phyloP scores from a whole-genome alignment of 1,140 invertebrate genomes.

The Tachypleus tridentatus region DNA sequence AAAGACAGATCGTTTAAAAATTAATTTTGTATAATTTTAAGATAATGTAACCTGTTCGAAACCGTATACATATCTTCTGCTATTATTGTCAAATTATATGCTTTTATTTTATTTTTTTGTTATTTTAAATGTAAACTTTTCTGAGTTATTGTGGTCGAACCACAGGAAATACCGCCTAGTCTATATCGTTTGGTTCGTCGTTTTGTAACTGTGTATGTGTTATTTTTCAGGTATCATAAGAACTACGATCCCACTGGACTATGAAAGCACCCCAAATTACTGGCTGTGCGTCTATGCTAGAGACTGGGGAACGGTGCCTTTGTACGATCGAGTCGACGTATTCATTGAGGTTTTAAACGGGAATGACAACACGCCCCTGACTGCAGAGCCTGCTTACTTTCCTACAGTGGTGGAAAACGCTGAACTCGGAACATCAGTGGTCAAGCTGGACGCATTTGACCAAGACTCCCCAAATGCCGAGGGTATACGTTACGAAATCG shows the following conservation, averaged over 20 bases:
- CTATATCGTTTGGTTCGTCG: constrained; percentile 3
- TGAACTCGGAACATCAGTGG: constrained; percentile 53
- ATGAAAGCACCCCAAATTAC: constrained; percentile 72
- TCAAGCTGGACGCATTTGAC: constrained; percentile 58
- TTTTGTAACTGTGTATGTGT: constrained; percentile 15
- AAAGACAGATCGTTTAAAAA: too few species aligned
- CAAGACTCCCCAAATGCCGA: constrained; percentile 37
- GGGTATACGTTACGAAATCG: constrained; percentile 63
- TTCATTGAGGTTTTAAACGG: constrained; percentile 77
- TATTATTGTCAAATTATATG: too few species aligned
- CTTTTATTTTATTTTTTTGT: too few species aligned
- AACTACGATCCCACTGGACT: constrained; percentile 68
- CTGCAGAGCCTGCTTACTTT: constrained; percentile 71
- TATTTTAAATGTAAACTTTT: too few species aligned
- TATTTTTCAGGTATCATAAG: constrained; percentile 63
- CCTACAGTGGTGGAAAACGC: constrained; percentile 71
- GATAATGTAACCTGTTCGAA: too few species aligned
- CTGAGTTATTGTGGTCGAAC: constrained; percentile 4
- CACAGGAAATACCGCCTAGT: neutral
- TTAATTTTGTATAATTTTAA: too few species aligned
- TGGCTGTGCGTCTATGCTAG: constrained; percentile 89
- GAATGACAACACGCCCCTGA: constrained; percentile 87
- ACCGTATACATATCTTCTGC: too few species aligned
- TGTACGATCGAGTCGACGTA: constrained; percentile 70
- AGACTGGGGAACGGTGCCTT: constrained; percentile 74